phyloP scores from a whole-genome alignment of 1,140 invertebrate genomes.

The Aradophagus sp. region DNA sequence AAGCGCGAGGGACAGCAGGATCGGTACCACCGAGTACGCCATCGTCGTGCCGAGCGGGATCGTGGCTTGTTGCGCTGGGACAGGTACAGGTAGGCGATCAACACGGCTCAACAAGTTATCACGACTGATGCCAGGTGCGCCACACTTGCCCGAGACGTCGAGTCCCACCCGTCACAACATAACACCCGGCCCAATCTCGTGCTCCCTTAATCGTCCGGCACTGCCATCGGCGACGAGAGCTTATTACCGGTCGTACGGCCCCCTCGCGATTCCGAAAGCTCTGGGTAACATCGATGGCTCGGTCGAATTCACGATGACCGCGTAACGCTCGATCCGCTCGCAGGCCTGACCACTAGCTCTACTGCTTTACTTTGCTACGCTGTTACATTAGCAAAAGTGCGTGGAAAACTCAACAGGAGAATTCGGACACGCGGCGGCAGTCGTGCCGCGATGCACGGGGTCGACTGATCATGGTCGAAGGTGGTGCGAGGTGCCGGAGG shows the following conservation, averaged over 20 bases:
- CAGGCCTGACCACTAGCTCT: no score
- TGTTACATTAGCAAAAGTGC: no score
- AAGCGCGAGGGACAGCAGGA: constrained; percentile 30
- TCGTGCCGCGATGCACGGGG: constrained; percentile 75
- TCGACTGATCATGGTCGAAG: constrained; percentile 69
- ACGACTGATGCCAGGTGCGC: constrained; percentile 49
- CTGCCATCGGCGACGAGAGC: constrained; percentile 7
- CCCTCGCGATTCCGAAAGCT: neutral
- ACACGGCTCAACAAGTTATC: constrained; percentile 64
- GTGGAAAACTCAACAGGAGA: no score
- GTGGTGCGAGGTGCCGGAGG: constrained; percentile 60
- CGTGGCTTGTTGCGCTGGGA: no score
- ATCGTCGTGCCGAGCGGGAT: constrained; percentile 2
- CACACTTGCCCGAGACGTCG: constrained; percentile 1
- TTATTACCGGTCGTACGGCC: constrained; percentile 5
- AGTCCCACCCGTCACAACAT: constrained; percentile 28
- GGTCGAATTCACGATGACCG: no score
- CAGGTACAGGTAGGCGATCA: no score
- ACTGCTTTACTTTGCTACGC: no score
- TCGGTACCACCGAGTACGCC: constrained; percentile 40
- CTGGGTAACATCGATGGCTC: constrained; percentile 1
- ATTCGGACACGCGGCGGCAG: constrained; percentile 71
- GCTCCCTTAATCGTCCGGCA: constrained; percentile 13
- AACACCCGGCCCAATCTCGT: constrained; percentile 1
- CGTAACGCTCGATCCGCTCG: no score